A percentile compares a stretch with the other conserved stretches of the same genome.
phyloP scores from a whole-genome alignment of 2,888 invertebrate species.

The Spilosoma lubricipeda region DNA sequence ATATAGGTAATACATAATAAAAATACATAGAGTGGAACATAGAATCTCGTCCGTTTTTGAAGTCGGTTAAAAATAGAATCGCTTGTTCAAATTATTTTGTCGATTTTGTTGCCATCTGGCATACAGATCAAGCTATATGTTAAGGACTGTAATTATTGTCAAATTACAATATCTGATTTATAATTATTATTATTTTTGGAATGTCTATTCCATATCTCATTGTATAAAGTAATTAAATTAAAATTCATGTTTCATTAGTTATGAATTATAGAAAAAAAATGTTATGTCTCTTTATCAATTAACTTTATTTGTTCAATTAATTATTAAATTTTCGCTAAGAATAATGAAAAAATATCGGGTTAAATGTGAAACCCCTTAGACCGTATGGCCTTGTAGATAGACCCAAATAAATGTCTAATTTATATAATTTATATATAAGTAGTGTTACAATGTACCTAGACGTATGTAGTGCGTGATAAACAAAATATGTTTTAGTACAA shows the following conservation, averaged over 20 bases:
- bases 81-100: no score
- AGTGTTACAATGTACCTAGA: conserved; percentile 11
- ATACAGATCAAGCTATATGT: no score
- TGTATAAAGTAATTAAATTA: neutral
- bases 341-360: conserved; percentile 36
- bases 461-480: conserved; percentile 18
- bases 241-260: neutral
- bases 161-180: neutral
- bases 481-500: conserved; percentile 48
- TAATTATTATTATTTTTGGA: neutral
- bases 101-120: no score
- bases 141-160: neutral
- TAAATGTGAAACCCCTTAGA: conserved; percentile 53
- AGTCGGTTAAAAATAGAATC: no score
- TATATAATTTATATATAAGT: conserved; percentile 10
- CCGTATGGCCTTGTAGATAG: conserved; percentile 71
- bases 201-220: neutral
- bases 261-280: neutral
- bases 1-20: no score
- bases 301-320: neutral
- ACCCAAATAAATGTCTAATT: conserved; percentile 41
- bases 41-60: no score
- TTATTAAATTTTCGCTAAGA: neutral
- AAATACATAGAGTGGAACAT: no score
- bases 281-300: neutral